Evolutionary conservation across 2,888 invertebrate genomes (phyloP).

Genomic region (Germaria angustata): DNA sequence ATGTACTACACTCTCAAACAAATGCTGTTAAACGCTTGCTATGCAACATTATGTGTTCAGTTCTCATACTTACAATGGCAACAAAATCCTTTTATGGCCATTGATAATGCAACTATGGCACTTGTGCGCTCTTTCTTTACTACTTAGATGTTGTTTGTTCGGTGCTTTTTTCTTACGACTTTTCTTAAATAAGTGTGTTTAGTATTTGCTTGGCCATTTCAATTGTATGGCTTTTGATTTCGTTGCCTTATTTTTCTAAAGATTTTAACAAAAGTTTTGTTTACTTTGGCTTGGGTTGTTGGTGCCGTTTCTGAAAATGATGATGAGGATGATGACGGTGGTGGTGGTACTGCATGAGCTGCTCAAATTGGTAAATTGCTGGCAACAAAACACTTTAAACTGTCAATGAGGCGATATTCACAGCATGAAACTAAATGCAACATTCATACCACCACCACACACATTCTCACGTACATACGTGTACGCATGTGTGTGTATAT

Average conservation of each 20-base stretch:
- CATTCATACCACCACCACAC: conserved; percentile 47
- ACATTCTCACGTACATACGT: not conserved
- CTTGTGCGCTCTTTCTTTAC: conserved; percentile 36
- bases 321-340: conserved; percentile 29
- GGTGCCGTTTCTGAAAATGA: conserved; percentile 32
- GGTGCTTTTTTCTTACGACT: conserved; percentile 1
- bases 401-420: conserved; percentile 68
- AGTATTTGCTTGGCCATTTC: conserved; percentile 51
- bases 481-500: not conserved
- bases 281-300: conserved; percentile 33
- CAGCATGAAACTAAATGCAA: conserved; percentile 55
- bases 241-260: not conserved
- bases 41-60: conserved; percentile 57
- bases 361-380: conserved; percentile 70
- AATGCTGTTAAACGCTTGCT: conserved; percentile 42
- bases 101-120: conserved; percentile 65
- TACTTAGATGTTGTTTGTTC: conserved; percentile 15
- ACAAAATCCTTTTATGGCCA: conserved; percentile 64
- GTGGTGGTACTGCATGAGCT: conserved; percentile 60
- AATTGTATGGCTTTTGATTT: conserved; percentile 50
- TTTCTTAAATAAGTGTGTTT: conserved; percentile 30
- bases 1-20: not conserved
- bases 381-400: conserved; percentile 69
- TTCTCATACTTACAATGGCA: conserved; percentile 62
- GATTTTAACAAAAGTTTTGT: conserved; percentile 10